Conservation (phyloP, 2,797 vertebrate species). For the Phylloscopus collybita region DNA sequence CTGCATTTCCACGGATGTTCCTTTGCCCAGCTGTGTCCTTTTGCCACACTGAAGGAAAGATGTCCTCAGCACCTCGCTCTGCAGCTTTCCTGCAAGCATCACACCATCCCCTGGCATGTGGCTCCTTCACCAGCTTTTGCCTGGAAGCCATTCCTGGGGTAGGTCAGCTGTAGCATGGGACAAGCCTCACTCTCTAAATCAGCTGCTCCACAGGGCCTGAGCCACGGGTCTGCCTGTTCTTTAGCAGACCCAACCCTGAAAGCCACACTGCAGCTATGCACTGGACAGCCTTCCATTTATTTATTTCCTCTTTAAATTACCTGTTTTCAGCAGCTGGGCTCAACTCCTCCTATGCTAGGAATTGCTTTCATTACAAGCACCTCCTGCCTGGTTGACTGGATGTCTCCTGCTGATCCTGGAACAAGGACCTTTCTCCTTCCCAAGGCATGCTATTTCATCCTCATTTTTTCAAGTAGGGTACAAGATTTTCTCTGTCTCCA, state of each 20-base stretch:
- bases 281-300: neutral
- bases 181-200: neutral
- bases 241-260: neutral
- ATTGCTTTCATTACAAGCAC: neutral
- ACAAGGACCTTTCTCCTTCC: neutral
- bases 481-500: neutral
- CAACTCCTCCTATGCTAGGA: neutral
- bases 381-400: neutral
- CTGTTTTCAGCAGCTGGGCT: neutral
- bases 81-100: neutral
- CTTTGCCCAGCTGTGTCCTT: neutral
- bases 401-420: neutral
- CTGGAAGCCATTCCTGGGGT: neutral
- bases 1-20: neutral
- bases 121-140: neutral
- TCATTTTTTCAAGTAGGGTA: neutral
- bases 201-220: neutral
- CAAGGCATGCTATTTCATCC: neutral
- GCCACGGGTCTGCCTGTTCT: neutral
- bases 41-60: neutral
- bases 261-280: neutral
- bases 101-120: neutral
- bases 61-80: neutral
- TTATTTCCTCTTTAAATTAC: neutral
- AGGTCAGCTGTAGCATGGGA: neutral